Evolutionary conservation across 2,113 vertebrate genomes (phyloP).

Genomic region (Ivindomyrus marchei): DNA sequence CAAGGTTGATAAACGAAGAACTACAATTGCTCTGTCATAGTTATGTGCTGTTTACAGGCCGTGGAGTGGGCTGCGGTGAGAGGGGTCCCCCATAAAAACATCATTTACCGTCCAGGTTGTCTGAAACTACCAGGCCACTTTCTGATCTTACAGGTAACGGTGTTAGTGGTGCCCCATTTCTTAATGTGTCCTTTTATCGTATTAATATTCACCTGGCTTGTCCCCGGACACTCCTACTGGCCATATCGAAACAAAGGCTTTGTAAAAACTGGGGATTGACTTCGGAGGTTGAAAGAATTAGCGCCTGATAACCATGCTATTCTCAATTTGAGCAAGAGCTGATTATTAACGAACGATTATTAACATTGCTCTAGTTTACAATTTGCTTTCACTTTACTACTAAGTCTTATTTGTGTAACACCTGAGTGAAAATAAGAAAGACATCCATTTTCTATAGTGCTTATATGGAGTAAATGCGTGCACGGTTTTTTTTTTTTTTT

Average conservation of each 20-base stretch:
- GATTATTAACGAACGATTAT: neutral
- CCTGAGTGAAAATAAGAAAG: neutral
- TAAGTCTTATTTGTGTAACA: neutral
- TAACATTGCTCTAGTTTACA: neutral
- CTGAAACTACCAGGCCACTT: neutral
- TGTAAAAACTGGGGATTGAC: neutral
- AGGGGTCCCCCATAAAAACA: neutral
- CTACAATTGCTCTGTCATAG: neutral
- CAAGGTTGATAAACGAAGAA: neutral
- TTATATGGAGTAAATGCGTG: neutral
- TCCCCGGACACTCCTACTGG: neutral
- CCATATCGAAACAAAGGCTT: neutral
- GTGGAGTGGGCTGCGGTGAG: neutral
- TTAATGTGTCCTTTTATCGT: neutral
- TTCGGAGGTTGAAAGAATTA: neutral
- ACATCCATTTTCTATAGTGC: neutral
- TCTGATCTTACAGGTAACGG: neutral
- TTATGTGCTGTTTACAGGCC: neutral
- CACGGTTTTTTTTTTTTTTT: neutral
- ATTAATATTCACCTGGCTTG: neutral
- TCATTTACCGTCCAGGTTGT: neutral
- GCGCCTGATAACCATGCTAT: neutral
- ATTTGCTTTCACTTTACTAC: neutral
- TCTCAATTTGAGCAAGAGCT: neutral
- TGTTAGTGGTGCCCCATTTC: neutral